Evolutionary conservation across 2,888 invertebrate species (phyloP), one percentile per base, ranked within the genome.

Genomic region (Cylindroiulus punctatus): DNA sequence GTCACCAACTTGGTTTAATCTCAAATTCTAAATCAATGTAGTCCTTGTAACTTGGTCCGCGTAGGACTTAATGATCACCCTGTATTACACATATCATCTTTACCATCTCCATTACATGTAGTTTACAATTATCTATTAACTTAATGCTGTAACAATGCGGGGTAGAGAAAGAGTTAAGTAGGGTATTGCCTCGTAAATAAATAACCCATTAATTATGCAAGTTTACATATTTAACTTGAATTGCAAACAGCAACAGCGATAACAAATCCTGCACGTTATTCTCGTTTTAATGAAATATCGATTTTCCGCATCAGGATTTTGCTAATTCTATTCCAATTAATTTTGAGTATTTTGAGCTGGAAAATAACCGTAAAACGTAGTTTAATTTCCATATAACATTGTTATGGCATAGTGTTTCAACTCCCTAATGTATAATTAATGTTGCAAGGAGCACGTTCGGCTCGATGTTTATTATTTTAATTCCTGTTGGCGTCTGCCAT

Each of bases 301-400:
- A 65, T 65, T 65, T 65, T 22, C 65, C 3, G 10, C 65, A 10
- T 57, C 22, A n/a, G 22, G 57, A 8, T 22, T 57, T 57, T 26
- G 65, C 26, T 65, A 65, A 65, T 65, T 65, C 22, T 26, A 12
- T 65, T 65, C 65, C 65, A 65, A 65, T 65, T 65, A 65, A 65
- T 65, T 65, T 65, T 22, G 26, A 65, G 26, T 26, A 65, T 22
- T 22, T 22, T 12, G 10, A 22, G 65, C 12, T 8, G 22, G 65
- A 65, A 65, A 65, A 22, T 26, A 22, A 26, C 12, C 65, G 26
- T 65, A 22, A 65, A 65, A 65, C 22, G 22, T 12, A 7, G 26
- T 65, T 65, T 65, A 65, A 65, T 65, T 65, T 65, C 26, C 65
- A 65, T 65, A 65, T 65, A 65, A 65, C 65, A 65, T 26, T 8